Evolutionary conservation across 2,113 vertebrate genomes (phyloP), one percentile per base, ranked within the genome.

Genomic region (Percina caprodes): DNA sequence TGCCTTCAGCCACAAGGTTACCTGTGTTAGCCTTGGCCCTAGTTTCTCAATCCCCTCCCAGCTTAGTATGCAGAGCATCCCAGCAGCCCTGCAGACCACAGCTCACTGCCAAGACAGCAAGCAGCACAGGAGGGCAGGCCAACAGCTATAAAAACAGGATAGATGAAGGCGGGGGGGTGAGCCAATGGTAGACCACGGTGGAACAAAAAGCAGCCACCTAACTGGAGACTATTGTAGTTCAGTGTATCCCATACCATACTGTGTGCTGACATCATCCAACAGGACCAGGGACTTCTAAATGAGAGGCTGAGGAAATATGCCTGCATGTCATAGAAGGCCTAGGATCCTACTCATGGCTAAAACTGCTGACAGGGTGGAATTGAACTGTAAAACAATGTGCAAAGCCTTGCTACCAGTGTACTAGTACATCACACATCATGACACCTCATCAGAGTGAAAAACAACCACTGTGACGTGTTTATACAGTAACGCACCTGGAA

Each of bases 311-410:
- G 79, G 56, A 90, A 92, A 93, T 91, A 89, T 67, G 79, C 54
- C 70, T 74, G 23, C 3, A 0, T 91, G 86, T 91, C 89, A 88
- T 45, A 74, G 52, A 77, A 82, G 80, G 88, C 83, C 61, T 8
- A 79, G 74, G 77, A 83, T 85, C 77, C 72, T 83, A 86, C 80
- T 82, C 15, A 7, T 78, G 69, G 86, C 88, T 89, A 87, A 86
- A 93, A 93, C 83, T 89, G 92, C 91, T 93, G 90, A 91, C 88
- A 16, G 79, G 56, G 86, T 88, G 85, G 92, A 87, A 92, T 88
- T 92, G 85, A 91, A 92, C 85, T 85, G 84, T 90, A 93, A 93
- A 92, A 89, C 79, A 94, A 90, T 80, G 69, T 73, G 69, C 82
- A 62, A 69, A 45, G 42, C 76, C 80, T 79, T 33, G 82, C 79